Percentiles rank a stretch among this genome's conserved stretches.
phyloP scores from a whole-genome alignment of 2,888 invertebrate species.

The Tigriopus californicus region DNA sequence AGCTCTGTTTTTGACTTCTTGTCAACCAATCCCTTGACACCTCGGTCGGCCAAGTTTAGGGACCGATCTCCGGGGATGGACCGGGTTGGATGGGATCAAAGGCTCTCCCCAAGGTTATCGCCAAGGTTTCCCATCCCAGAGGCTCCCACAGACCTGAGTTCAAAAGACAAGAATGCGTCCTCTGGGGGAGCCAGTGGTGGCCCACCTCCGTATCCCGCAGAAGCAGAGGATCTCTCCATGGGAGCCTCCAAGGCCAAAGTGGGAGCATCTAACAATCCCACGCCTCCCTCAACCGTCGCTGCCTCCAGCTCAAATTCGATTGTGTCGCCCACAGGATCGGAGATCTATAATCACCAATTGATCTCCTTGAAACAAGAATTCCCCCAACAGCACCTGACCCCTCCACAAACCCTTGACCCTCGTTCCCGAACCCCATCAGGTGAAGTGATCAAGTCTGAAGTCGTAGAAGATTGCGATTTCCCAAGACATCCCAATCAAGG shows the following conservation, averaged over 20 bases:
- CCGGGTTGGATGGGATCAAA: not conserved
- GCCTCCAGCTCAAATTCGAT: too few relatives aligned
- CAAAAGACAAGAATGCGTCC: not conserved
- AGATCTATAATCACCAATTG: too few relatives aligned
- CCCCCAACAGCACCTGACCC: not conserved
- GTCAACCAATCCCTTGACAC: not conserved
- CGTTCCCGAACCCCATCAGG: not conserved
- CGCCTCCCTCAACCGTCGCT: not conserved
- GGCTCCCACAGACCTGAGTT: conserved; percentile 5
- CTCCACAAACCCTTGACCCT: not conserved
- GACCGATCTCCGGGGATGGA: not conserved
- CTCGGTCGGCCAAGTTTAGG: not conserved
- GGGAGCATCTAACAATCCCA: not conserved
- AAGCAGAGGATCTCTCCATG: conserved; percentile 8
- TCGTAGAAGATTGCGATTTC: not conserved
- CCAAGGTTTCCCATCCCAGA: conserved; percentile 6
- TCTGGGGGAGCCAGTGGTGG: not conserved
- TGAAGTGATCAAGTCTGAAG: conserved; percentile 1
- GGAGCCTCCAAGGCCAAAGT: not conserved
- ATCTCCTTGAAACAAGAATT: not conserved
- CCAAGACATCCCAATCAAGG: not conserved
- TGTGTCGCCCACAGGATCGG: too few relatives aligned
- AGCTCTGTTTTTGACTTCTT: conserved; percentile 11
- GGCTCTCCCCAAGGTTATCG: conserved; percentile 4
- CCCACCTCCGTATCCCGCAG: not conserved